phyloP scores from a whole-genome alignment of 2,888 invertebrate species.

The Dolichopus griseipennis region DNA sequence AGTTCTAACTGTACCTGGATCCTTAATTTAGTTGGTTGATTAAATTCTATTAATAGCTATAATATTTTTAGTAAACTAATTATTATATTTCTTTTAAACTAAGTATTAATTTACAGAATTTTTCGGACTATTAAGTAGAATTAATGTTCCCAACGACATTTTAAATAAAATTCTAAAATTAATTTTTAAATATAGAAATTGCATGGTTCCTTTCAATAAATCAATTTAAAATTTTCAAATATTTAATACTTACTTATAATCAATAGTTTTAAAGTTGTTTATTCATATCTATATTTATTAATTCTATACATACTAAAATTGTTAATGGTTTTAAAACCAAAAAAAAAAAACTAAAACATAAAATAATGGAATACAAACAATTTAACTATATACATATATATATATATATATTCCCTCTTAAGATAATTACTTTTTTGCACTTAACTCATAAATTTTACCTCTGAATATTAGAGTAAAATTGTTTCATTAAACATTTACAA shows the following conservation, averaged over 20 bases:
- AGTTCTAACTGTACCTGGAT: no score
- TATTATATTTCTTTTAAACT: no score
- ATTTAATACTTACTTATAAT: neutral
- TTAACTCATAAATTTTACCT: neutral
- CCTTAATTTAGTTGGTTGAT: no score
- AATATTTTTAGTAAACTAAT: no score
- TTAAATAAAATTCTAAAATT: no score
- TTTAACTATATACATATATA: neutral
- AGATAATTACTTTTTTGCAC: neutral
- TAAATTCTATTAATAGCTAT: no score
- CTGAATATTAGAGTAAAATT: neutral
- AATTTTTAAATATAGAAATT: neutral
- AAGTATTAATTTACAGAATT: no score
- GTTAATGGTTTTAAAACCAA: neutral
- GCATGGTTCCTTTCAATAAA: neutral
- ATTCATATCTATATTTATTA: neutral
- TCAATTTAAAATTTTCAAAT: conserved; percentile 1
- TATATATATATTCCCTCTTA: no score
- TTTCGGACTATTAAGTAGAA: no score
- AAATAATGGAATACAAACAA: neutral
- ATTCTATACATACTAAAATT: neutral
- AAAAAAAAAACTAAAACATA: neutral
- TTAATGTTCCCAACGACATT: no score
- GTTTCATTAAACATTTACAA: no score
- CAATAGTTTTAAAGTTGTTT: no score